Evolutionary conservation across 2,888 invertebrate genomes (phyloP).

Genomic region (Seira sanloemensis): DNA sequence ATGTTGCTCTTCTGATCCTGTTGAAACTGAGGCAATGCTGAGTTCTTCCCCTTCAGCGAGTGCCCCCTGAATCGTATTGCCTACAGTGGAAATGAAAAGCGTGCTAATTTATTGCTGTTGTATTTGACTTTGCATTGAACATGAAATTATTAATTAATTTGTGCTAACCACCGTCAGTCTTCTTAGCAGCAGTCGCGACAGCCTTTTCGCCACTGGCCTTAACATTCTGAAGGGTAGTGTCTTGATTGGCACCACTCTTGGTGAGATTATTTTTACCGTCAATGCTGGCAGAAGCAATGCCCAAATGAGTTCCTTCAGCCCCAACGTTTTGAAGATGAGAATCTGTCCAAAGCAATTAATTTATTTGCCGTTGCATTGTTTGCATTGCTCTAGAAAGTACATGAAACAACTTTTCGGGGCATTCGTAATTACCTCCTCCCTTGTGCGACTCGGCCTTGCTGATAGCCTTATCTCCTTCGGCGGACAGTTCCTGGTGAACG

Average conservation of each 20-base stretch:
- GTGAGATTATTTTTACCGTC: constrained; percentile 24
- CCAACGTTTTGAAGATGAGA: constrained; percentile 24
- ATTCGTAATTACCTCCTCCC: constrained; percentile 14
- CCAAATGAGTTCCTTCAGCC: constrained; percentile 18
- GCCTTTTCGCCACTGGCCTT: constrained; percentile 34
- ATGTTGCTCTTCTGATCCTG: neutral
- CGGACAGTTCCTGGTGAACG: constrained; percentile 27
- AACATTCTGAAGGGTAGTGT: constrained; percentile 36
- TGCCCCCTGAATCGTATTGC: constrained; percentile 23
- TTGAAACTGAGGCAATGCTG: constrained; percentile 21
- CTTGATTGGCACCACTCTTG: neutral
- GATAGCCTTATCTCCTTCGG: constrained; percentile 29
- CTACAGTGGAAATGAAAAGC: no score
- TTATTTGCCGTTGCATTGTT: no score
- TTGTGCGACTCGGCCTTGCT: constrained; percentile 31
- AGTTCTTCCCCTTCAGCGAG: constrained; percentile 22
- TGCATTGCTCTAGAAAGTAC: no score
- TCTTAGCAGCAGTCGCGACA: constrained; percentile 38
- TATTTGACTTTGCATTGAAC: neutral
- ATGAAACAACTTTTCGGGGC: neutral
- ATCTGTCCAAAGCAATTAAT: no score
- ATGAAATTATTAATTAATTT: neutral
- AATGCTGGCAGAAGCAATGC: constrained; percentile 36
- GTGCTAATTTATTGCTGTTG: neutral
- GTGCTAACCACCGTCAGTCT: constrained; percentile 35